Base-by-base conservation (phyloP, 2,888 invertebrate species). In the Ceratothoa steindachneri region DNA sequence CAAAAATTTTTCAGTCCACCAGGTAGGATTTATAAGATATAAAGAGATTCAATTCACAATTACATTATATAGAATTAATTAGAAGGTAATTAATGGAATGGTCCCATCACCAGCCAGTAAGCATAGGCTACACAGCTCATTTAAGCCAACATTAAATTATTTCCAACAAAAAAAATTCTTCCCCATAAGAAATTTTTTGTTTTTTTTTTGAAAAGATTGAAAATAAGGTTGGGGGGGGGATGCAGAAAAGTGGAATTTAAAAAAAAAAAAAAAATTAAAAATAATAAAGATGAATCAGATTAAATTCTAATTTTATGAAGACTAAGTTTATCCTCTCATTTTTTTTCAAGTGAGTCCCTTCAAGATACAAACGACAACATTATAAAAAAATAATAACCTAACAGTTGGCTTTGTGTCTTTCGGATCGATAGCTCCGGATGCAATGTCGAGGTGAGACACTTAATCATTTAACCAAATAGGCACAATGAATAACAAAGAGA, bases 101-200 rank as follows among this genome's bases (percentile, higher is more conserved):
- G 60, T 60, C 60, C 60, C 60, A 22, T 60, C 24, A 60, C 60
- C 24, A 66, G n/a, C 27, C 41, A 66, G 31, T 66, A 24, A 70
- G 30, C 28, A 31, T 22, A 70, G 27, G 30, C 67, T 67, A 5
- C 41, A 22, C 9, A 64, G 9, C 24, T 1, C 1, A 15, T 24
- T 27, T 24, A 3, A 3, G 22, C 4, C 9, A 27, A 64, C 9
- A 7, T 64, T 15, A 1, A 4, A 64, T 64, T 19, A 3, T 3
- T 52, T 41, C 15, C 7, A 41, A 41, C 41, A 15, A 41, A 41
- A 41, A 41, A 15, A 9, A 41, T 41, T 41, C 15, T 5, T 41
- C 41, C 5, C 15, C 15, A 52, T 2, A 52, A 19, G n/a, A n/a
- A 52, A 22, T n/a, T n/a, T n/a, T n/a, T n/a, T n/a, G n/a, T n/a